Evolutionary conservation across 2,888 invertebrate genomes (phyloP), one percentile per base, ranked within the genome.

Genomic region (Calameuta filiformis): DNA sequence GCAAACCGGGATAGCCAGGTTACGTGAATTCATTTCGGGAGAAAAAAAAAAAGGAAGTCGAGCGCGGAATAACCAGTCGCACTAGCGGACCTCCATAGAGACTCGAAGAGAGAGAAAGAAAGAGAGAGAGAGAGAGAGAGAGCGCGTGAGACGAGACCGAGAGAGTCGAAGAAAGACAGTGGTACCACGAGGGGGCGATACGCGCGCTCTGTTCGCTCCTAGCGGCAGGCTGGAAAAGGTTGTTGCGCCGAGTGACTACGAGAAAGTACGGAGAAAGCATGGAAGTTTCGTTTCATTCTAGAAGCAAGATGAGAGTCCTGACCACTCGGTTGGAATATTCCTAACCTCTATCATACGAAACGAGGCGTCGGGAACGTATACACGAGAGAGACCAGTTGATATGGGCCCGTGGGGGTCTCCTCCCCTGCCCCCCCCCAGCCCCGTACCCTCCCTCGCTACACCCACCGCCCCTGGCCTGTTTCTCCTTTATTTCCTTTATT

Each of bases 231-330:
- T 77, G 75, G 37, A 78, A 76, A 73, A 68, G 68, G 69, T 68
- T 35, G 77, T 68, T 35, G 77, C 71, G 74, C 73, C 69, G 77
- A 75, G 77, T 79, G 81, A 80, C 80, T 79, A 76, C 81, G 79
- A 76, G 73, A 81, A 80, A 81, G 81, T 79, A 79, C 79, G 81
- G 78, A 77, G 75, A 82, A 79, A 73, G 56, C 69, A 76, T 79
- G 76, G 77, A 77, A 23, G 56, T 56, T 56, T 56, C 56, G 56
- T 56, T 56, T 56, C 2, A 23, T 56, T 56, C 56, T 56, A 56
- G 23, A 56, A 56, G 23, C 56, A 56, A 56, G 56, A 56, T 9
- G 23, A 23, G 23, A 23, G 56, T 56, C 56, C 23, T 56, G 56
- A 56, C 56, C 23, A 56, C 56, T 56, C 56, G 56, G 23, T 23